Conservation (phyloP, 2,888 invertebrate genomes). For the Lasioglossum pauxillum region DNA sequence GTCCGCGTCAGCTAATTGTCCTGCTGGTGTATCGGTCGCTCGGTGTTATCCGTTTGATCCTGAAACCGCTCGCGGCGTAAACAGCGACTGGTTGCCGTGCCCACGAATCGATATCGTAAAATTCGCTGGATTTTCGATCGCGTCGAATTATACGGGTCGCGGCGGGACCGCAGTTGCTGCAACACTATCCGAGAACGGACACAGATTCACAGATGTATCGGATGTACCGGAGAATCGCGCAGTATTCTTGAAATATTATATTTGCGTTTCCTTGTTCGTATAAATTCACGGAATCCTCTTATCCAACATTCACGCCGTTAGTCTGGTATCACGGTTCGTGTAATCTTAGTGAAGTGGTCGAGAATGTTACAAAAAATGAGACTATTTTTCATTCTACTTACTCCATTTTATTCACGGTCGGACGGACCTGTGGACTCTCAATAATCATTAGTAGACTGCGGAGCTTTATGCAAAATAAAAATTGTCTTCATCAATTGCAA, state of each 20-base stretch:
- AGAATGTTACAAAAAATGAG: no score
- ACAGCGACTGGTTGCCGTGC: constrained; percentile 11
- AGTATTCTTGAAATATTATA: not conserved
- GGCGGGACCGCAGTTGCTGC: not conserved
- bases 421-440: no score
- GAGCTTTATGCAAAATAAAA: no score
- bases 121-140: constrained; percentile 18
- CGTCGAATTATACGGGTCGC: constrained; percentile 7
- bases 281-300: not conserved
- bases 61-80: constrained; percentile 32
- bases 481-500: no score
- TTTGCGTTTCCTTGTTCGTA: not conserved
- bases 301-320: not conserved
- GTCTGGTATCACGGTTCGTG: not conserved
- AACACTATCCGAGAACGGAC: not conserved
- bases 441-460: no score
- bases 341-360: no score
- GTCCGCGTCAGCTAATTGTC: constrained; percentile 58
- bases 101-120: constrained; percentile 46
- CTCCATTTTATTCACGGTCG: no score
- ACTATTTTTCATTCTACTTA: no score
- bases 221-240: not conserved
- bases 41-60: constrained; percentile 30
- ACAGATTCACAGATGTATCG: not conserved
- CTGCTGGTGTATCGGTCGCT: constrained; percentile 34